These are phyloP conservation scores for Leptopterna dolabrata DNA, from an alignment of 2,888 invertebrate genomes.

Conservation along the genomic window DNA sequence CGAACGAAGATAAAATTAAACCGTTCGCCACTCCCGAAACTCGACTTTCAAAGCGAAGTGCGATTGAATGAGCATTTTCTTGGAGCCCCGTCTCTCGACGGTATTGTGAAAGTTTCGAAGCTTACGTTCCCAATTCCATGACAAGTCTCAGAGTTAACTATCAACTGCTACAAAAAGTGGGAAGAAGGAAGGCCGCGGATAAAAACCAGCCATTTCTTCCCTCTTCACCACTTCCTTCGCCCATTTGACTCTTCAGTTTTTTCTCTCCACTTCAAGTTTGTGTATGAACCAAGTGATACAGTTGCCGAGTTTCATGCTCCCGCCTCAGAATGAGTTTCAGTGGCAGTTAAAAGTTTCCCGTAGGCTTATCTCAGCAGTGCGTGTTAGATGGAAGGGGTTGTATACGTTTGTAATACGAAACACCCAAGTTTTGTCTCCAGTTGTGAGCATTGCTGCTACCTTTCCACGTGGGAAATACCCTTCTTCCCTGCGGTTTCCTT, in stretches of 20 bases:
- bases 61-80: neutral
- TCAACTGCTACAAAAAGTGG: neutral
- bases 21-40: neutral
- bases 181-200: neutral
- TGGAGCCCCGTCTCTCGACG: neutral
- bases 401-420: conserved; percentile 29
- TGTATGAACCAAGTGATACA: conserved; percentile 13
- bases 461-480: neutral
- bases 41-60: neutral
- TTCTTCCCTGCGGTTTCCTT: no score
- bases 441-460: neutral
- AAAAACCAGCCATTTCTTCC: neutral
- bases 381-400: no score
- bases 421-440: neutral
- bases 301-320: conserved; percentile 24
- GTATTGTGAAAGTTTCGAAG: conserved; percentile 16
- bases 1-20: neutral
- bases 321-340: conserved; percentile 21
- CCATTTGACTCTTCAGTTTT: neutral
- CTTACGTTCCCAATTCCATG: conserved; percentile 3
- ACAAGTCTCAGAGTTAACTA: conserved; percentile 20
- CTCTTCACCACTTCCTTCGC: neutral
- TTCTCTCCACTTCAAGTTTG: neutral
- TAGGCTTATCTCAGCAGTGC: conserved; percentile 24
- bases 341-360: conserved; percentile 21